Percentiles rank a stretch among this genome's conserved stretches.
These are phyloP conservation scores for Sebastolobus altivelis DNA, from an alignment of 2,797 vertebrate species.

Conservation along the genomic window DNA sequence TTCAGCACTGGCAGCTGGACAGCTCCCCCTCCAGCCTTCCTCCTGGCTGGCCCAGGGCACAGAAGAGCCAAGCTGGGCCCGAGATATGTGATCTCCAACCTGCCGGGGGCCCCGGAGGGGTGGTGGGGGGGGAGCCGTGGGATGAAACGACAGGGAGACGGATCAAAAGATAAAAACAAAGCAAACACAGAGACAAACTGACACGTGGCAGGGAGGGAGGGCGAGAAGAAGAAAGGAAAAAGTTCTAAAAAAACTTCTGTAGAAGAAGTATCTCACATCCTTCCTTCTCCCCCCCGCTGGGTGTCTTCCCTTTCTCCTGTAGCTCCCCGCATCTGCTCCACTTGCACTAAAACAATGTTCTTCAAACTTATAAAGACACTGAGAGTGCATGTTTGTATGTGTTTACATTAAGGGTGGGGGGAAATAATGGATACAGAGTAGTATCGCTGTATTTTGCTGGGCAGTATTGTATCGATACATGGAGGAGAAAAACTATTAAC, in stretches of 20 bases:
- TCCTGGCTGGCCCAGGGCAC: slow-evolving; percentile 27
- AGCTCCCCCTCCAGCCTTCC: slow-evolving; percentile 43
- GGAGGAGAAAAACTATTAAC: too few species aligned
- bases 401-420: too few species aligned
- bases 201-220: slow-evolving; percentile 1
- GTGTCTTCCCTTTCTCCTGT: background rate
- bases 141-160: background rate
- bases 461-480: too few species aligned
- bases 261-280: slow-evolving; percentile 27
- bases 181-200: slow-evolving; percentile 29
- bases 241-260: background rate
- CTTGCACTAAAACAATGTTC: background rate
- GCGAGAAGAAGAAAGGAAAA: background rate
- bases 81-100: slow-evolving; percentile 45
- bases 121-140: background rate
- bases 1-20: slow-evolving; percentile 57
- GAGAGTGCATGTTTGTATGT: too few species aligned
- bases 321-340: background rate
- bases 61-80: slow-evolving; percentile 31
- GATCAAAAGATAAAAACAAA: slow-evolving; percentile 54
- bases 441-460: too few species aligned
- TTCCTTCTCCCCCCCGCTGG: background rate
- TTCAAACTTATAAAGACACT: background rate
- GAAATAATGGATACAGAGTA: too few species aligned
- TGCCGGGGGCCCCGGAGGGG: background rate